These are phyloP conservation scores for Zapus hudsonius DNA, from an alignment of 2,113 vertebrate genomes.

Conservation along the genomic window DNA sequence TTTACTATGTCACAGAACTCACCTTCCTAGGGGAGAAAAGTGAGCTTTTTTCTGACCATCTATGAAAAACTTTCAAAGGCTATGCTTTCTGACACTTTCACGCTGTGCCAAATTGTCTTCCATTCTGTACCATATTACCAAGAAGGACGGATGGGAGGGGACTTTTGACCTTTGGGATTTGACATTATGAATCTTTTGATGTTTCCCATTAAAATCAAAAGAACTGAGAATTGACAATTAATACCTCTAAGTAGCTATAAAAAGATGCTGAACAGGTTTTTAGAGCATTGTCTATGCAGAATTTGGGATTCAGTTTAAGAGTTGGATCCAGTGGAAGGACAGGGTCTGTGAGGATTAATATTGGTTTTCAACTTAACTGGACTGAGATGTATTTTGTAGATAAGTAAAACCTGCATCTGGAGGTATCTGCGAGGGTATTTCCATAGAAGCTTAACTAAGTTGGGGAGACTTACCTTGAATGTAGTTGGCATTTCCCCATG, in stretches of 20 bases:
- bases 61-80: not conserved
- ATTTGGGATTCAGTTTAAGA: not conserved
- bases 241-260: not conserved
- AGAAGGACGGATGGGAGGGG: not conserved
- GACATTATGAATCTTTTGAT: not conserved
- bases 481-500: too few species aligned
- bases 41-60: not conserved
- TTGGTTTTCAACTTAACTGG: not conserved
- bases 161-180: not conserved
- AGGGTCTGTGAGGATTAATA: not conserved
- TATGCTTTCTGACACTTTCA: not conserved
- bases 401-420: not conserved
- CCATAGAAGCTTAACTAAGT: not conserved
- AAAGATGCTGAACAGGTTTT: not conserved
- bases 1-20: not conserved
- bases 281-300: not conserved
- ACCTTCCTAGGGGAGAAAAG: not conserved
- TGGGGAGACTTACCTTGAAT: not conserved
- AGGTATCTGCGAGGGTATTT: not conserved
- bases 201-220: not conserved
- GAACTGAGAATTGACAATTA: not conserved
- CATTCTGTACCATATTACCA: not conserved
- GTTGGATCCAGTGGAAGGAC: not conserved
- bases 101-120: not conserved
- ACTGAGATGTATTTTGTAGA: not conserved